Percentiles rank a stretch among this genome's conserved stretches.
These are phyloP conservation scores for Campopleginae sp. DNA, from an alignment of 2,888 invertebrate species.

Conservation along the genomic window DNA sequence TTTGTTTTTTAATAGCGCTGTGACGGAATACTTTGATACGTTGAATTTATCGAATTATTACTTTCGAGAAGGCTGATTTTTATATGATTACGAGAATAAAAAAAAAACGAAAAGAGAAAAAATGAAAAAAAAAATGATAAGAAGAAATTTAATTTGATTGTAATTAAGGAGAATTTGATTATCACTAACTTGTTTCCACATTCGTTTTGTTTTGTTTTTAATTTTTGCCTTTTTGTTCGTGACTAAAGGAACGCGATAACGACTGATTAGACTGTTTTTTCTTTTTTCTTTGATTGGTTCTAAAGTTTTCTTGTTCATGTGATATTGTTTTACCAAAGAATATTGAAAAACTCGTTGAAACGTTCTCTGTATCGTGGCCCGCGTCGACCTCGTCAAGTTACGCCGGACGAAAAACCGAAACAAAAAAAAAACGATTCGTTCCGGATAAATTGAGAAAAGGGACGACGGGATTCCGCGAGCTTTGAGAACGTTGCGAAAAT, in stretches of 20 bases:
- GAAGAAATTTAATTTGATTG: constrained; percentile 72
- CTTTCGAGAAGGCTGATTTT: constrained; percentile 83
- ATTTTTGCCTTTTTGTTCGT: constrained; percentile 68
- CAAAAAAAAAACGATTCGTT: constrained; percentile 47
- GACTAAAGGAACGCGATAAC: constrained; percentile 68
- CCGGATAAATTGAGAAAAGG: constrained; percentile 34
- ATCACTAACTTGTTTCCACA: constrained; percentile 72
- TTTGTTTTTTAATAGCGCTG: constrained; percentile 79
- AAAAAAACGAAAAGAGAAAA: constrained; percentile 17
- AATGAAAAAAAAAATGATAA: constrained; percentile 22
- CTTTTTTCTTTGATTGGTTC: constrained; percentile 79
- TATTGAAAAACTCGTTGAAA: constrained; percentile 80
- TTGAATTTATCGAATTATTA: constrained; percentile 74
- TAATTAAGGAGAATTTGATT: constrained; percentile 78
- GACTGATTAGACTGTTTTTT: constrained; percentile 82
- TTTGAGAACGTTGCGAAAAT: constrained; percentile 73
- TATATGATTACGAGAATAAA: constrained; percentile 71
- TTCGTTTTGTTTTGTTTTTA: constrained; percentile 67
- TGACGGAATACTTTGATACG: constrained; percentile 81
- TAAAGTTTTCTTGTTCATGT: constrained; percentile 81
- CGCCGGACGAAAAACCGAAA: constrained; percentile 36
- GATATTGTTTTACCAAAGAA: constrained; percentile 84
- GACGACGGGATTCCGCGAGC: constrained; percentile 48
- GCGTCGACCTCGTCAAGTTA: constrained; percentile 49
- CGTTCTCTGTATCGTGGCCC: constrained; percentile 71